These are phyloP conservation scores for Cabera pusaria DNA, from an alignment of 2,888 invertebrate species.

Conservation along the genomic window DNA sequence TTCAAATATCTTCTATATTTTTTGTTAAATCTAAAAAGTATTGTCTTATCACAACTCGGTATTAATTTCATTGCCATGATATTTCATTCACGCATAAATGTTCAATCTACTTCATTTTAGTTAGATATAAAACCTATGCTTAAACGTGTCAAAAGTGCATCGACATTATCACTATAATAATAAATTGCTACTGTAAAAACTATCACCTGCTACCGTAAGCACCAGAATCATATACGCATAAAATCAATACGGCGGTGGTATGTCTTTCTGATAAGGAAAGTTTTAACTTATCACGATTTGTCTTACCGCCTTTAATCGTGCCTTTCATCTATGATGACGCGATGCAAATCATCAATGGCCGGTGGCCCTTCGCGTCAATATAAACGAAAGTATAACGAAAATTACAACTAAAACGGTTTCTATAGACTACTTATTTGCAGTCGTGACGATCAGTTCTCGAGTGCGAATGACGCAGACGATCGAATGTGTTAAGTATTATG, in stretches of 20 bases:
- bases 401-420: too few species aligned
- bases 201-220: constrained; percentile 16
- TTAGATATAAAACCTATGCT: constrained; percentile 3
- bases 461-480: constrained; percentile 8
- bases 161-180: constrained; percentile 6
- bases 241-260: constrained; percentile 9
- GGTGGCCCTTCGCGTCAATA: too few species aligned
- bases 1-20: constrained; percentile 25
- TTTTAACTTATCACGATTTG: neutral
- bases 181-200: constrained; percentile 4
- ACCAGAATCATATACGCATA: constrained; percentile 8
- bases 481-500: too few species aligned
- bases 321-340: too few species aligned
- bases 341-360: too few species aligned
- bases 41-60: constrained; percentile 58
- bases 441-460: constrained; percentile 22
- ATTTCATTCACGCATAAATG: too few species aligned
- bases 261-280: constrained; percentile 4
- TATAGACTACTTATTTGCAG: too few species aligned
- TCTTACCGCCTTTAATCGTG: constrained; percentile 2
- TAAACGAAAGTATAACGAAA: too few species aligned
- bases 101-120: neutral
- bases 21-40: constrained; percentile 37
- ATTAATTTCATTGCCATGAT: constrained; percentile 42
- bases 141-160: constrained; percentile 6